Base-by-base conservation (phyloP, 2,888 invertebrate genomes). In the Steinernema scapterisci region DNA sequence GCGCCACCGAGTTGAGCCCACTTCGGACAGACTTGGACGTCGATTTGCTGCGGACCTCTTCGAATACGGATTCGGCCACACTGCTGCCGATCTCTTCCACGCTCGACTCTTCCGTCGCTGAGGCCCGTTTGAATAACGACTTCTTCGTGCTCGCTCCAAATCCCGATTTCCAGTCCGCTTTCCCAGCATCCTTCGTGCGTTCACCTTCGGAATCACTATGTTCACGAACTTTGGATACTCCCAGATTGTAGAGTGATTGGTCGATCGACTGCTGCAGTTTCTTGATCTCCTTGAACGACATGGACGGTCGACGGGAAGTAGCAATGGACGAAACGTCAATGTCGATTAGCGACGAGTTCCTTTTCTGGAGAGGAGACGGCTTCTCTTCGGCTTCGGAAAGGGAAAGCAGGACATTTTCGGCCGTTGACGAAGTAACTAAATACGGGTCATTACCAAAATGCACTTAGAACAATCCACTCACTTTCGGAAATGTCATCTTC, bases 241-340 rank as follows among this genome's bases (percentile, higher is more conserved):
- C 54, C 5, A 54, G 23, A 21, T 25, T 25, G 25, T 54, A 23
- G 16, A 54, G 54, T 5, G 54, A 23, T 23, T 19, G 13, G 25
- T 54, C 54, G 54, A 54, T 54, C 21, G 54, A 54, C 21, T 54
- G 54, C 54, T 54, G 54, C 21, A 54, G 54, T 25, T 54, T 54
- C 13, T 25, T 19, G 25, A 54, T 11, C 2, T 54, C 54, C 25
- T 54, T 54, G 54, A 54, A 54, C 21, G 54, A 54, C 54, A 54
- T 25, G 1, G 54, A 54, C 54, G 54, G 54, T 23, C 21, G 7
- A 21, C 54, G 16, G 54, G 23, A 16, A 11, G 54, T 54, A 6
- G 54, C 54, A 6, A 54, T 54, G 21, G 54, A 54, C 25, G 54
- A 54, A 6, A 54, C 54, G 25, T 54, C 54, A 5, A 54, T 16